Conservation (phyloP, 2,113 vertebrate species). For the Cynopterus brachyotis region DNA sequence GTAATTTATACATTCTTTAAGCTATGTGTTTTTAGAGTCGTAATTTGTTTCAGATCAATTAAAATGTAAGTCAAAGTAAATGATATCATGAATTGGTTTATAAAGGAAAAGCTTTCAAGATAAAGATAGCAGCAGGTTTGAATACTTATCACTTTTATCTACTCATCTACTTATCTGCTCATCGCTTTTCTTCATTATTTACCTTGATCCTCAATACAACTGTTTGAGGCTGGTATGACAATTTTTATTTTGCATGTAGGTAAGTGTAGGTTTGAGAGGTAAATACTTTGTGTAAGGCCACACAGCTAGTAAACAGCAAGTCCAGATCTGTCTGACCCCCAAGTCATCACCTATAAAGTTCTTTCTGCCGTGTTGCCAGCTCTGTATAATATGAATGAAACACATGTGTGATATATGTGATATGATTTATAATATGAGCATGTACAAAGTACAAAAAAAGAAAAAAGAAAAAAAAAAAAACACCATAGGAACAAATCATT, state of each 20-base stretch:
- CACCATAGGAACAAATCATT: not conserved
- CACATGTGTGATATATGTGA: not conserved
- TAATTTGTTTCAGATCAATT: slow-evolving; percentile 27
- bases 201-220: not conserved
- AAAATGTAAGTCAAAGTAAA: slow-evolving; percentile 6
- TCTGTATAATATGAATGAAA: not conserved
- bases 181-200: not conserved
- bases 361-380: not conserved
- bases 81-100: not conserved
- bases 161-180: not conserved
- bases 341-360: not conserved
- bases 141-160: not conserved
- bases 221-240: not conserved
- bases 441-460: not conserved
- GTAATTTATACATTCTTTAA: not conserved
- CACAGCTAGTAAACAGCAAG: not conserved
- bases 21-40: not conserved
- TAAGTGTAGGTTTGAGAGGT: not conserved
- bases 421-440: not conserved
- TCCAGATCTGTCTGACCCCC: not conserved
- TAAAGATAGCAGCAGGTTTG: not conserved
- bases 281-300: not conserved
- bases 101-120: not conserved
- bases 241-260: not conserved
- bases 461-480: not conserved